These are phyloP conservation scores for Nannoperca australis DNA, from an alignment of 2,797 vertebrate species.

Conservation along the genomic window DNA sequence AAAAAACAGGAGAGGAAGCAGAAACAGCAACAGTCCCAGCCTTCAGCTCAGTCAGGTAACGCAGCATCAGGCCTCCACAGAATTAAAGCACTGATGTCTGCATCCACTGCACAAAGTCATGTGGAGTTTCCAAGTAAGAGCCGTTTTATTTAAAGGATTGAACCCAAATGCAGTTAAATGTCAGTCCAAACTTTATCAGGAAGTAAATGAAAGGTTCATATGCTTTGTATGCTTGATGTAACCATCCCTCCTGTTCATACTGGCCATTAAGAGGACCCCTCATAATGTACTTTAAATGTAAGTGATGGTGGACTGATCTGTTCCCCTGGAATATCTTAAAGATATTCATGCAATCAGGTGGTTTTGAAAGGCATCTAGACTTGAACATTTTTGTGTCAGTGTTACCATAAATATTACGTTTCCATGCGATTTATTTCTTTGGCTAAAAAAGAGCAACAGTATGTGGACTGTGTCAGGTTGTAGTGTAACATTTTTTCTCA, in stretches of 20 bases:
- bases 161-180: neutral
- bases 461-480: slow-evolving; percentile 2
- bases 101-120: neutral
- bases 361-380: neutral
- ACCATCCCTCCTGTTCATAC: neutral
- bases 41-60: neutral
- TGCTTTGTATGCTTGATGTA: neutral
- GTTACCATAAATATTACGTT: slow-evolving; percentile 12
- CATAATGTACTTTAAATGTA: neutral
- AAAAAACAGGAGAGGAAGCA: neutral
- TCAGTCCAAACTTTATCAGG: neutral
- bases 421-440: neutral
- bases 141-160: neutral
- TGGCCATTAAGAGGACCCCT: neutral
- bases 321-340: neutral
- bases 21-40: neutral
- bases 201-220: neutral
- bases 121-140: neutral
- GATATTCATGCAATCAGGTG: neutral
- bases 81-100: neutral
- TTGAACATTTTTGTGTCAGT: neutral
- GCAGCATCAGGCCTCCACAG: neutral
- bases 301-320: neutral
- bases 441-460: slow-evolving; percentile 11
- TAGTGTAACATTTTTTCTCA: slow-evolving; percentile 33